These are phyloP conservation scores for Drosophila neotestacea DNA, from an alignment of 2,888 invertebrate genomes.

Conservation along the genomic window DNA sequence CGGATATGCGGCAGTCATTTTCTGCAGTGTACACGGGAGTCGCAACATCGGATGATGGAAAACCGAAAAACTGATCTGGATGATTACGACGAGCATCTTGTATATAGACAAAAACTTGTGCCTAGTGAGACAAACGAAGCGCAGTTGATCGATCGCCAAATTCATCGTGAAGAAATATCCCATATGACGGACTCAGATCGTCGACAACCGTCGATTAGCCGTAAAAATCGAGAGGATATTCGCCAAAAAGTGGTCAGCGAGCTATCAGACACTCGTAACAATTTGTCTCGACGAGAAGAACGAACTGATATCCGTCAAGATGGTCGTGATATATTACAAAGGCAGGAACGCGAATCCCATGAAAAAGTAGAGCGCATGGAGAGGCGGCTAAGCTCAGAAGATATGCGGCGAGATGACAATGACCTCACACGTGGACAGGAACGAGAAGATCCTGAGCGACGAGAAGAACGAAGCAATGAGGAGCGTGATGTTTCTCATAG, in stretches of 20 bases:
- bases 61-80: constrained; percentile 37
- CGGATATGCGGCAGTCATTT: constrained; percentile 29
- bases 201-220: background rate
- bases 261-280: background rate
- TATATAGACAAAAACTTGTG: constrained; percentile 62
- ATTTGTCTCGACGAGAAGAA: background rate
- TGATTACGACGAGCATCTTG: constrained; percentile 67
- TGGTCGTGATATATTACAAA: background rate
- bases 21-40: constrained; percentile 14
- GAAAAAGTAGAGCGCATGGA: background rate
- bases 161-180: background rate
- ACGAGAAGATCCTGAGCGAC: background rate
- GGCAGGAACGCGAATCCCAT: constrained; percentile 1
- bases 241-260: background rate
- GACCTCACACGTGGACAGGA: background rate
- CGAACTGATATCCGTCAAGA: constrained; percentile 7
- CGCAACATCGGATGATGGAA: constrained; percentile 18
- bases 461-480: background rate
- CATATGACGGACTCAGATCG: background rate
- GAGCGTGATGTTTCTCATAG: background rate
- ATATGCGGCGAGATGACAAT: constrained; percentile 2
- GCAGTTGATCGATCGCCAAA: background rate
- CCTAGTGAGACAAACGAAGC: background rate
- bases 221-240: background rate
- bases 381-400: too few relatives aligned